Evolutionary conservation across 2,113 vertebrate species (phyloP).

Genomic region (Motacilla tschutschensis): DNA sequence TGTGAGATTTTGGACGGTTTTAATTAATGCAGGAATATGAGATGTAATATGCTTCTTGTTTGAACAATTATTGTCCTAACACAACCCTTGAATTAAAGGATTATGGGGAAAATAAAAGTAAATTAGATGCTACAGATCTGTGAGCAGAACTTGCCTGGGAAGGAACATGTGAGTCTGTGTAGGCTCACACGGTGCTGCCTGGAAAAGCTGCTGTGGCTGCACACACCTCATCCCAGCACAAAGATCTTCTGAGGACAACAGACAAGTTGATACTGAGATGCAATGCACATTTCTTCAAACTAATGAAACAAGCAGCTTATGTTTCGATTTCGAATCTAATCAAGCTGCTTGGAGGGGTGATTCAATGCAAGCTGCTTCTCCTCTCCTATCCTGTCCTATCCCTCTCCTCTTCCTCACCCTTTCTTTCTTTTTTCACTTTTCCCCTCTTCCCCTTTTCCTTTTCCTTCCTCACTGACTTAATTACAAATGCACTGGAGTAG

Average conservation of each 20-base stretch:
- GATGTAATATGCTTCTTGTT: conserved; percentile 24
- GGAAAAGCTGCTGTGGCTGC: not conserved
- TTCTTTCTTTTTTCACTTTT: fast-evolving
- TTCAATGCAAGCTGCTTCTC: not conserved
- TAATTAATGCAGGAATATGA: conserved; percentile 54
- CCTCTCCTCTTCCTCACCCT: not conserved
- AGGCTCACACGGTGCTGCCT: not conserved
- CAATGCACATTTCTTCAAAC: not conserved
- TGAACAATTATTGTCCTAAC: conserved; percentile 37
- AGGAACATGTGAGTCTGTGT: not conserved
- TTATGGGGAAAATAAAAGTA: not conserved
- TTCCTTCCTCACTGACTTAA: not conserved
- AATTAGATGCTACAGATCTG: not conserved
- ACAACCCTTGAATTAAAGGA: conserved; percentile 41
- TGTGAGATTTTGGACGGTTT: conserved; percentile 37
- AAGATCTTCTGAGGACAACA: not conserved
- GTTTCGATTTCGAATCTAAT: not conserved
- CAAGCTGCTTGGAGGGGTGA: not conserved
- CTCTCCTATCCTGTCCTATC: too few relatives aligned
- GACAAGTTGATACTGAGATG: not conserved
- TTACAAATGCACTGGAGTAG: not conserved
- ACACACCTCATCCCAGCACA: not conserved
- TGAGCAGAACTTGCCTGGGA: not conserved
- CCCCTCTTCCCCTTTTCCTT: too few relatives aligned
- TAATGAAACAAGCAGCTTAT: not conserved